These are phyloP conservation scores for Drosophila nigritarsus DNA, from an alignment of 2,888 invertebrate genomes.

Conservation along the genomic window DNA sequence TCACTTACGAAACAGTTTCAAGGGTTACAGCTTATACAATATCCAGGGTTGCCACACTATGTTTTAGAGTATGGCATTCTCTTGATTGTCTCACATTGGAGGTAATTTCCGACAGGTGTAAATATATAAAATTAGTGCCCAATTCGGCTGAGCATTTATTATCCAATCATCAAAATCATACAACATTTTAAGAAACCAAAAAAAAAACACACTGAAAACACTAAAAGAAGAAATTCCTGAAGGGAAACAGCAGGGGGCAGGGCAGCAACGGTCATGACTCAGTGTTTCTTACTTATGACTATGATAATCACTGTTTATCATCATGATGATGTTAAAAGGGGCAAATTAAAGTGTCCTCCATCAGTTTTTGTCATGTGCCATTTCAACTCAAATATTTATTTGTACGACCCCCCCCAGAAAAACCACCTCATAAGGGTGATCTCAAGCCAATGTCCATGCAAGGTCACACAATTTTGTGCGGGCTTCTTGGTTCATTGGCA, in stretches of 20 bases:
- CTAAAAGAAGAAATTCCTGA: background rate
- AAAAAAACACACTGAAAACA: background rate
- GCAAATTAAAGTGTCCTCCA: conserved; percentile 15
- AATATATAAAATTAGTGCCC: background rate
- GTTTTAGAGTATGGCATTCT: too few species aligned
- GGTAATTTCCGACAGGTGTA: conserved; percentile 25
- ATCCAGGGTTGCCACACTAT: background rate
- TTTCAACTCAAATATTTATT: conserved; percentile 43
- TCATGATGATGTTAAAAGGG: conserved; percentile 13
- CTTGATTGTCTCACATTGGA: too few species aligned
- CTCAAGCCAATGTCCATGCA: conserved; percentile 19
- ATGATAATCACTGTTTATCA: background rate
- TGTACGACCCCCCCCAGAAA: conserved; percentile 10
- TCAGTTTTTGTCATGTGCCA: conserved; percentile 46
- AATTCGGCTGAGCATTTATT: conserved; percentile 10
- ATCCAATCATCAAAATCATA: conserved; percentile 14
- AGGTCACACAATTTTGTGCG: conserved; percentile 29
- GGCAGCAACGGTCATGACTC: conserved; percentile 31
- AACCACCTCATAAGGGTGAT: conserved; percentile 10
- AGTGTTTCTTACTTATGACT: conserved; percentile 7
- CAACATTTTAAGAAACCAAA: conserved; percentile 1
- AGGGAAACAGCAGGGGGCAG: conserved; percentile 1
- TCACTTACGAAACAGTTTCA: background rate
- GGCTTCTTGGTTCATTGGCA: conserved; percentile 19
- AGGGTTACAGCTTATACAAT: background rate